A percentile compares a stretch with the other conserved stretches of the same genome.
phyloP scores from a whole-genome alignment of 2,888 invertebrate genomes.

The Platycnemis pennipes region DNA sequence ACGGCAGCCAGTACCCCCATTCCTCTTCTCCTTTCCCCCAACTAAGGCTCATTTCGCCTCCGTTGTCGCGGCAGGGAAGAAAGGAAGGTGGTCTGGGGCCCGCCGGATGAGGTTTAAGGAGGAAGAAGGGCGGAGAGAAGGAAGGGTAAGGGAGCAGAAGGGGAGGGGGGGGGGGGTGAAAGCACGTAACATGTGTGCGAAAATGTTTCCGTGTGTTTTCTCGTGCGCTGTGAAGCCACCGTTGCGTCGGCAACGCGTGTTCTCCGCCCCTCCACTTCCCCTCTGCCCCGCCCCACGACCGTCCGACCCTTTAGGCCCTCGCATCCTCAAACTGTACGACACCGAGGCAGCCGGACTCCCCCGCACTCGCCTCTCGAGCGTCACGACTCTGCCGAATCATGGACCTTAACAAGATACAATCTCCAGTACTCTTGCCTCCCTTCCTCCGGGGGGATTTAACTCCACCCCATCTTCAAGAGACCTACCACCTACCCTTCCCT shows the following conservation, averaged over 20 bases:
- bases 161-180: background rate
- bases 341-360: conserved; percentile 1
- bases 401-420: conserved; percentile 60
- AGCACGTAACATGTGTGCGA: conserved; percentile 30
- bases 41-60: background rate
- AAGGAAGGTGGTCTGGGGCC: background rate
- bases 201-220: conserved; percentile 45
- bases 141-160: background rate
- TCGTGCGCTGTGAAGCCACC: background rate
- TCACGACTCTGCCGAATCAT: conserved; percentile 63
- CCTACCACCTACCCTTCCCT: background rate
- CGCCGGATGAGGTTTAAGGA: too few species aligned
- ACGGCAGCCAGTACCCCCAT: background rate
- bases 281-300: background rate
- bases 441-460: background rate
- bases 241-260: conserved; percentile 15
- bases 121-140: background rate
- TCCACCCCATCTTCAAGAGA: background rate
- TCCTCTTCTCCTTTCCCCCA: background rate
- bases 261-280: background rate
- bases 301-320: background rate
- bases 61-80: background rate
- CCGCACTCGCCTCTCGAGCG: background rate
- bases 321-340: background rate
- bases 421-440: background rate